A percentile compares a stretch with the other conserved stretches of the same genome.
phyloP scores from a whole-genome alignment of 2,113 vertebrate species.

The Bufo gargarizans region DNA sequence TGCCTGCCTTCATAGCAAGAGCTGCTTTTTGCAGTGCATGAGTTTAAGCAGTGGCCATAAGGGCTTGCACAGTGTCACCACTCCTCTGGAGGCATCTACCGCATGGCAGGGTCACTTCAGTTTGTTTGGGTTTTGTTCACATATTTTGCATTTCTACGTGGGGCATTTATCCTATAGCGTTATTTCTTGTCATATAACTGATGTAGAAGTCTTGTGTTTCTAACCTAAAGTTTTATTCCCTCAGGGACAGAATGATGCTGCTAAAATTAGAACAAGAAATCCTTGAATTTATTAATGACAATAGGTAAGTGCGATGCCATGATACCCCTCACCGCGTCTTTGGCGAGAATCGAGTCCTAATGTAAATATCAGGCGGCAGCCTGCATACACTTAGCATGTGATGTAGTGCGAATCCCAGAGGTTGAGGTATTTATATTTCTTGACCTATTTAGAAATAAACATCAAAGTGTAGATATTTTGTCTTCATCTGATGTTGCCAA shows the following conservation, averaged over 20 bases:
- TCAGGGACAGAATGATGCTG: constrained; percentile 99
- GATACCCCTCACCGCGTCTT: background rate
- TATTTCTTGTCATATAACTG: background rate
- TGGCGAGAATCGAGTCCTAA: background rate
- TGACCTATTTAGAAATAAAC: constrained; percentile 33
- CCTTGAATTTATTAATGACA: constrained; percentile 97
- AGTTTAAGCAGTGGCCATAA: too few relatives aligned
- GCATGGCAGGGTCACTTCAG: too few relatives aligned
- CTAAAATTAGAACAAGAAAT: constrained; percentile 99
- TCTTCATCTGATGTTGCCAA: background rate
- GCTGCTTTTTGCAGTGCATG: too few relatives aligned
- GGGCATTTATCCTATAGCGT: background rate
- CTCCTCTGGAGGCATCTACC: too few relatives aligned
- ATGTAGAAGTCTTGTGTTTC: background rate
- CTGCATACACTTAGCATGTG: constrained; percentile 24
- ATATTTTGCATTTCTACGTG: background rate
- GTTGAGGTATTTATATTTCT: constrained; percentile 53
- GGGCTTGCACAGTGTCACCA: too few relatives aligned
- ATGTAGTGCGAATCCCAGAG: constrained; percentile 51
- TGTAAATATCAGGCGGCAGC: constrained; percentile 8
- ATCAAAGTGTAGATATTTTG: constrained; percentile 1
- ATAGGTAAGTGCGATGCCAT: constrained; percentile 82
- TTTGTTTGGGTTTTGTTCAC: background rate
- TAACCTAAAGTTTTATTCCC: background rate
- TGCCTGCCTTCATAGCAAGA: too few relatives aligned